Evolutionary conservation across 2,113 vertebrate genomes (phyloP), one percentile per base, ranked within the genome.

Genomic region (Numenius arquata): DNA sequence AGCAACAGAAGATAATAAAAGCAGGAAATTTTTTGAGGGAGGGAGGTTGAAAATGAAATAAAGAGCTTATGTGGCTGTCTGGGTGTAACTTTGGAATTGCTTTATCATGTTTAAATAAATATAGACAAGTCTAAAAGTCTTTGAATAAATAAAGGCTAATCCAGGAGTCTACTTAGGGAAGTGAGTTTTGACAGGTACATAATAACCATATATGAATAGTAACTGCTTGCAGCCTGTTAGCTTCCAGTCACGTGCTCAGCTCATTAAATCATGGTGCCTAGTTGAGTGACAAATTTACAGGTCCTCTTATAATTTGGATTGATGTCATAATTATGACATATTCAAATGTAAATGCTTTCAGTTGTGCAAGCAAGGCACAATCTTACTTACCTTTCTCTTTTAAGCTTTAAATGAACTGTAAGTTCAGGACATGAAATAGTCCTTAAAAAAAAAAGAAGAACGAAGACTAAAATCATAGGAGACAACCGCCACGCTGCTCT

Each of bases 91-190:
- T 80, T 1, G 11, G 38, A 78, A 75, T 67, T 90, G 26, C 9
- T 84, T 77, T 81, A 71, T 75, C 6, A 22, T n/a, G 12, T 92
- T 89, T 38, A 90, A 84, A 61, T 81, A 93, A 95, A 90, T 67
- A 85, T 12, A 85, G 30, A 62, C 13, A 41, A 9, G 3, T 34
- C 38, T 84, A 87, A 84, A 92, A 85, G 22, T 71, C 65, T 68
- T 87, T 68, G 59, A 84, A 89, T 66, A 90, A 90, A 93, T 80
- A 78, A 71, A 71, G n/a, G 50, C 23, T 74, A 40, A 68, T 80
- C 26, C 61, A 95, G 61, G 8, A 71, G 17, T 78, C 85, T 81
- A 48, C 59, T 75, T 59, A 81, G 8, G 48, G 50, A 95, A 92
- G 34, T n/a, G 65, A 83, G 9, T 53, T 96, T 92, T 95, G 80